Evolutionary conservation across 2,113 vertebrate species (phyloP).

Genomic region (Phainopepla nitens): DNA sequence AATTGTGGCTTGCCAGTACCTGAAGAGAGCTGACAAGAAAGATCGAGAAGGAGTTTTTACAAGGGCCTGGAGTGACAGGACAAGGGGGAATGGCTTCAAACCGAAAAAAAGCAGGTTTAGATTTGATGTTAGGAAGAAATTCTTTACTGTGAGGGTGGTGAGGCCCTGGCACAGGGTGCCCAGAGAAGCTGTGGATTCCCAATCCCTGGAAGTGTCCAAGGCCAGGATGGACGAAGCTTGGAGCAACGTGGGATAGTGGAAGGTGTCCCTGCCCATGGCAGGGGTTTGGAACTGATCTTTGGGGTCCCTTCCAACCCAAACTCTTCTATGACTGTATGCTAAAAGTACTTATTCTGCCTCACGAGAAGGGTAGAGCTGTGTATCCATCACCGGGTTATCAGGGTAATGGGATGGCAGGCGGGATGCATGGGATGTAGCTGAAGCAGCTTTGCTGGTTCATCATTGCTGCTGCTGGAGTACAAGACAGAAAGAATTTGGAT

Average conservation of each 20-base stretch:
- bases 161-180: neutral
- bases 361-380: neutral
- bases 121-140: neutral
- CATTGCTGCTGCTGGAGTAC: neutral
- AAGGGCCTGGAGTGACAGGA: neutral
- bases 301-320: neutral
- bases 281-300: neutral
- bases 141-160: neutral
- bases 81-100: neutral
- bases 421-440: neutral
- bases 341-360: neutral
- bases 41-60: neutral
- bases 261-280: neutral
- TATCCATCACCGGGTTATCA: neutral
- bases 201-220: neutral
- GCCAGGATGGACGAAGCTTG: rapidly evolving
- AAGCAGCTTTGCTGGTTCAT: neutral
- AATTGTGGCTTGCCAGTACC: neutral
- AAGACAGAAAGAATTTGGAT: neutral
- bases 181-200: neutral
- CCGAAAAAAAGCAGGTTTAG: neutral
- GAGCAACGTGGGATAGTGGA: neutral
- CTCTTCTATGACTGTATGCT: neutral
- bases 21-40: neutral
- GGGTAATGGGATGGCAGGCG: neutral